Evolutionary conservation across 2,797 vertebrate genomes (phyloP).

Genomic region (Arnoldichthys spilopterus): DNA sequence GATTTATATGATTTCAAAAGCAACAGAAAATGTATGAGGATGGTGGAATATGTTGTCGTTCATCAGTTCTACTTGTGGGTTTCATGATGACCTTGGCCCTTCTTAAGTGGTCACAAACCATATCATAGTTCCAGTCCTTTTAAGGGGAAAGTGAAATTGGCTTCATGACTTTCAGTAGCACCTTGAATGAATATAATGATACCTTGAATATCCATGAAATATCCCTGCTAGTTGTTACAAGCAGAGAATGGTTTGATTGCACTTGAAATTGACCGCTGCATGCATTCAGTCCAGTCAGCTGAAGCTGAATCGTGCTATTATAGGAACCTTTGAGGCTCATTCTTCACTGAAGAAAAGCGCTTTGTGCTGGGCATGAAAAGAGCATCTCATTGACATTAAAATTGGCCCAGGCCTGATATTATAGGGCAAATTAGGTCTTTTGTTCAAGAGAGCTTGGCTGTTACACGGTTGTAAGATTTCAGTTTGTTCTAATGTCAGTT

Average conservation of each 20-base stretch:
- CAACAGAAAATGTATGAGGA: neutral
- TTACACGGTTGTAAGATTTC: slow-evolving; percentile 8
- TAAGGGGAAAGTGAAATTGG: neutral
- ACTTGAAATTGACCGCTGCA: slow-evolving; percentile 34
- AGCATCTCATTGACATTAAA: slow-evolving; percentile 47
- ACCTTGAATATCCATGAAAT: slow-evolving; percentile 32
- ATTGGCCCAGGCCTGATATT: slow-evolving; percentile 20
- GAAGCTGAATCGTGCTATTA: slow-evolving; percentile 38
- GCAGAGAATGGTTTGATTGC: slow-evolving; percentile 30
- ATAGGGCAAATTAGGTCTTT: slow-evolving; percentile 23
- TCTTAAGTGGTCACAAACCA: neutral
- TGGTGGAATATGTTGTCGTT: neutral
- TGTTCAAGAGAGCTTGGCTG: neutral
- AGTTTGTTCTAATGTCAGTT: neutral
- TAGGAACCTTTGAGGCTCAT: slow-evolving; percentile 36
- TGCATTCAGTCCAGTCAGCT: slow-evolving; percentile 36
- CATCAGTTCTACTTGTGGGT: neutral
- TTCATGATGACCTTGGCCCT: neutral
- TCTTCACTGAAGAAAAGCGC: slow-evolving; percentile 24
- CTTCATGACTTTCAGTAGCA: neutral
- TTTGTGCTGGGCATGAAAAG: slow-evolving; percentile 40
- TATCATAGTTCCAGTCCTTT: neutral
- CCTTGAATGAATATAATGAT: neutral
- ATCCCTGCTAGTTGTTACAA: neutral
- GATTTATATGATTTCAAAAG: neutral